Conservation (phyloP, 2,113 vertebrate genomes). For the Archilochus colubris region DNA sequence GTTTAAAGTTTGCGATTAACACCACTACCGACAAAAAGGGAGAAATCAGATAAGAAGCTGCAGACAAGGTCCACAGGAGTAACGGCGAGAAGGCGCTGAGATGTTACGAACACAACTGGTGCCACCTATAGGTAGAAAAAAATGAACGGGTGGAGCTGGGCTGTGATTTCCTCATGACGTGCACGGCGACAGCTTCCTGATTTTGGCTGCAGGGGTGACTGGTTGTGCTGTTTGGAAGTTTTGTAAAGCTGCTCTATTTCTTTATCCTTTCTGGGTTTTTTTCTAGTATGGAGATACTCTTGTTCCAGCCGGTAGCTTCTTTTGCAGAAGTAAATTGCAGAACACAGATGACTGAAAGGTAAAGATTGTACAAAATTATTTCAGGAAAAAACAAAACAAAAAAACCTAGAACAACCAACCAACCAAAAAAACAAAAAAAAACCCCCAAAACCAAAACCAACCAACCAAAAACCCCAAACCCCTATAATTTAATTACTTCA, state of each 20-base stretch:
- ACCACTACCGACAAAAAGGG: not conserved
- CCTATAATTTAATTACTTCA: not conserved
- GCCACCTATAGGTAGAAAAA: slow-evolving; percentile 19
- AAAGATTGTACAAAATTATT: not conserved
- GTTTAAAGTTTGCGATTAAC: not conserved
- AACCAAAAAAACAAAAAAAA: too few relatives aligned
- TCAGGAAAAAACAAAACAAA: not conserved
- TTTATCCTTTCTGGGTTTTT: not conserved
- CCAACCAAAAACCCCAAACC: too few relatives aligned
- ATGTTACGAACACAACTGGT: not conserved
- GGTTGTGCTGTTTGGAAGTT: not conserved
- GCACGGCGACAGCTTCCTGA: rapidly evolving
- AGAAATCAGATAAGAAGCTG: not conserved
- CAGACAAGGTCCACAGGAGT: not conserved
- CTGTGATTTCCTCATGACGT: not conserved
- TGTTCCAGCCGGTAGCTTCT: not conserved
- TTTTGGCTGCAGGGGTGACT: not conserved
- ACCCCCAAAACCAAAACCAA: too few relatives aligned
- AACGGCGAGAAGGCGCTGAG: rapidly evolving
- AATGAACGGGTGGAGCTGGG: not conserved
- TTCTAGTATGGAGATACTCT: not conserved
- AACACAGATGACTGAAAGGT: not conserved
- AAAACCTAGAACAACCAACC: too few relatives aligned
- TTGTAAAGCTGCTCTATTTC: not conserved
- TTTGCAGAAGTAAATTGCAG: not conserved